Conservation (phyloP, 2,113 vertebrate genomes). For the Mohoua ochrocephala region DNA sequence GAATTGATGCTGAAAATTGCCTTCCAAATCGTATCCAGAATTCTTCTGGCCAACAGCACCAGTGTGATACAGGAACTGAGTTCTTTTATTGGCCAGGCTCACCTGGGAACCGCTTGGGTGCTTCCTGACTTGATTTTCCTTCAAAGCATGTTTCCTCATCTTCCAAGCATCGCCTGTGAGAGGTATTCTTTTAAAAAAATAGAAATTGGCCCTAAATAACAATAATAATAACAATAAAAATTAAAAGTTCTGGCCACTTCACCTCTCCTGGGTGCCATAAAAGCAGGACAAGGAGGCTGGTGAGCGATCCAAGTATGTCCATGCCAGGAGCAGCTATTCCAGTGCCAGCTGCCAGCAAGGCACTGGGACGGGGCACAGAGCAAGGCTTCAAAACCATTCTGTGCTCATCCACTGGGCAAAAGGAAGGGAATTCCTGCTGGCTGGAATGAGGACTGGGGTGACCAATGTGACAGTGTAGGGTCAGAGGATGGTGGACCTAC, state of each 20-base stretch:
- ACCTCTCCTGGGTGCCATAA: not conserved
- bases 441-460: not conserved
- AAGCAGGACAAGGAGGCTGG: not conserved
- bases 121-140: not conserved
- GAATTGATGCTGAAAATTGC: not conserved
- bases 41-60: not conserved
- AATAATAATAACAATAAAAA: not conserved
- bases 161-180: not conserved
- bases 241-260: not conserved
- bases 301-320: not conserved
- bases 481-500: not conserved
- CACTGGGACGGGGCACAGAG: rapidly evolving
- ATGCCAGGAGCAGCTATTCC: not conserved
- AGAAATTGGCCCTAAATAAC: not conserved
- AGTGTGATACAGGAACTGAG: not conserved
- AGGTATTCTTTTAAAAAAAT: not conserved
- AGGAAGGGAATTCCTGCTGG: not conserved
- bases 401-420: not conserved
- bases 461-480: rapidly evolving
- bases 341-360: not conserved
- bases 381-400: rapidly evolving
- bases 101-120: not conserved
- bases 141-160: not conserved
- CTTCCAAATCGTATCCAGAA: not conserved
- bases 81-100: not conserved